Percentiles rank a stretch among this genome's conserved stretches.
Evolutionary conservation across 2,113 vertebrate genomes (phyloP).

Genomic region (Stegastes partitus): DNA sequence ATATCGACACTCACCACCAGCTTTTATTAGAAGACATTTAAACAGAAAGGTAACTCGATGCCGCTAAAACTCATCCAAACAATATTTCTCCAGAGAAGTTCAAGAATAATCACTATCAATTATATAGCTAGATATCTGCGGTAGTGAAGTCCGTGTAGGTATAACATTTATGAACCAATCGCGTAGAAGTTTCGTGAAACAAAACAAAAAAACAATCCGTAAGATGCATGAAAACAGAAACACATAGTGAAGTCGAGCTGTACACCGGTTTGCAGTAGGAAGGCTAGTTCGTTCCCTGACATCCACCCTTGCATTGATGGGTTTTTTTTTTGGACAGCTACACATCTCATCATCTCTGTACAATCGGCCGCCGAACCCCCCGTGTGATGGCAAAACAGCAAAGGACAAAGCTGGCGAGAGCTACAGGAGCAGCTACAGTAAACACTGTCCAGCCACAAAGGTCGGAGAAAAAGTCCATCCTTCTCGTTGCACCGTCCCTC

Average conservation of each 20-base stretch:
- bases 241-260: constrained; percentile 67
- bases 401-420: constrained; percentile 60
- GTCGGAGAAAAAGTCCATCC: constrained; percentile 46
- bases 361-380: too few relatives aligned
- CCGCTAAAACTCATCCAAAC: constrained; percentile 63
- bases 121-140: constrained; percentile 75
- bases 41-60: constrained; percentile 51
- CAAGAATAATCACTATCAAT: constrained; percentile 61
- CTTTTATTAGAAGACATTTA: constrained; percentile 77
- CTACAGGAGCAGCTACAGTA: constrained; percentile 62
- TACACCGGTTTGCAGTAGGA: constrained; percentile 82
- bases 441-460: constrained; percentile 63
- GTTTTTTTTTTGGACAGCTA: constrained; percentile 56
- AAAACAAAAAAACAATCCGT: constrained; percentile 69
- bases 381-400: constrained; percentile 57
- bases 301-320: constrained; percentile 51
- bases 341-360: constrained; percentile 42
- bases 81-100: constrained; percentile 54
- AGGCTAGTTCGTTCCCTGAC: constrained; percentile 72
- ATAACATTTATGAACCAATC: constrained; percentile 69
- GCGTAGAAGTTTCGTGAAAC: constrained; percentile 69
- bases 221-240: constrained; percentile 64
- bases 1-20: constrained; percentile 54
- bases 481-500: constrained; percentile 43
- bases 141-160: constrained; percentile 76